phyloP scores from a whole-genome alignment of 1,140 invertebrate species.

The Micrasema minimum region DNA sequence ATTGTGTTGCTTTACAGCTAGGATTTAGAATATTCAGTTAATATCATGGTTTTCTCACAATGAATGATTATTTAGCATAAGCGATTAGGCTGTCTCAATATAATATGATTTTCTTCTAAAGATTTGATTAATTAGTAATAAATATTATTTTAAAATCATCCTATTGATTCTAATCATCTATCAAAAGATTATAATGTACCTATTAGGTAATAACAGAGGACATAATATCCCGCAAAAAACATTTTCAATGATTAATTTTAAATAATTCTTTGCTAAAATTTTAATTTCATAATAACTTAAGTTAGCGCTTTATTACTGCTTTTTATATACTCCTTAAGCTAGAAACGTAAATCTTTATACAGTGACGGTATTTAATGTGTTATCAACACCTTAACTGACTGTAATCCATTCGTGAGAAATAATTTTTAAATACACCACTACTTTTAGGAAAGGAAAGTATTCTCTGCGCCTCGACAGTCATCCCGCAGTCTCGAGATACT shows the following conservation, averaged over 20 bases:
- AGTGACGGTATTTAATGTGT: conserved; percentile 7
- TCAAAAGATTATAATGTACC: conserved; percentile 22
- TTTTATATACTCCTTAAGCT: conserved; percentile 27
- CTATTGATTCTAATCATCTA: too few species aligned
- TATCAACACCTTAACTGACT: not conserved
- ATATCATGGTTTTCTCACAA: conserved; percentile 40
- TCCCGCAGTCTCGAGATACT: not conserved
- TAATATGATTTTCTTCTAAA: conserved; percentile 47
- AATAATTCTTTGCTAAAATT: conserved; percentile 6
- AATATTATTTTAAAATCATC: conserved; percentile 29
- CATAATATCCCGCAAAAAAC: conserved; percentile 2
- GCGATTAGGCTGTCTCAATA: conserved; percentile 49
- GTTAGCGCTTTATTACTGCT: conserved; percentile 11
- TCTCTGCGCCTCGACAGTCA: not conserved
- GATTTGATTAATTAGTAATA: conserved; percentile 41
- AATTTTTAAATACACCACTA: conserved; percentile 26
- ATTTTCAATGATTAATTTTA: conserved; percentile 35
- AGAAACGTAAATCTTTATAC: conserved; percentile 15
- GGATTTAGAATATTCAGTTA: conserved; percentile 41
- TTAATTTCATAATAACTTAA: conserved; percentile 8
- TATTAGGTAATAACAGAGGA: conserved; percentile 10
- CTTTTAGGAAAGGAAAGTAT: conserved; percentile 8
- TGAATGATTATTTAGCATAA: conserved; percentile 41
- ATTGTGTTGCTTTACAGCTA: conserved; percentile 49
- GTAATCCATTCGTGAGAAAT: conserved; percentile 19